phyloP scores from a whole-genome alignment of 2,113 vertebrate genomes.

The Halichoerus grypus region DNA sequence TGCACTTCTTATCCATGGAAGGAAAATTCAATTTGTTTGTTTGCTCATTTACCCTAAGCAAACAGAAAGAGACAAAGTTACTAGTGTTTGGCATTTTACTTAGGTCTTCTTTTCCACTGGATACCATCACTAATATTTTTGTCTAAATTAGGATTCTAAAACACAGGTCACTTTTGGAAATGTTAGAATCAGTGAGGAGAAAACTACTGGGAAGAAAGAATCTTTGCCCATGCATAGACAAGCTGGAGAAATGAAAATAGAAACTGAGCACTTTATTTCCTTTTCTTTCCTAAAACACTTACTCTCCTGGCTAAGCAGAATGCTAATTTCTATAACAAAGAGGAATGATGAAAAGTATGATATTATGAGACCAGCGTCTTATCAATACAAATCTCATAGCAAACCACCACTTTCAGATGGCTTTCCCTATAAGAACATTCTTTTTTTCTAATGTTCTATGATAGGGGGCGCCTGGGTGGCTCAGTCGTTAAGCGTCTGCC shows the following conservation, averaged over 20 bases:
- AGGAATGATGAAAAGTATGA: not conserved
- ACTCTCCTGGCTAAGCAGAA: not conserved
- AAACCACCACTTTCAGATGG: not conserved
- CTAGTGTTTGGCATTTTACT: not conserved
- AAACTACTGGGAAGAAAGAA: not conserved
- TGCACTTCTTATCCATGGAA: not conserved
- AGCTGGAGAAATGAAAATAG: not conserved
- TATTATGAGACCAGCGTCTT: not conserved
- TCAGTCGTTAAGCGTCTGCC: too few relatives aligned
- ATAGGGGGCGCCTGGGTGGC: too few relatives aligned
- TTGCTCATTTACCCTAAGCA: not conserved
- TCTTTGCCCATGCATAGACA: not conserved
- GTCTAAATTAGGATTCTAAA: not conserved
- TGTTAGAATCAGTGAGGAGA: not conserved
- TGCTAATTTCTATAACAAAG: not conserved
- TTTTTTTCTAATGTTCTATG: constrained; percentile 11
- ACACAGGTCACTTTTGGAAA: not conserved
- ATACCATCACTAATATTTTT: not conserved
- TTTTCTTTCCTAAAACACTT: not conserved
- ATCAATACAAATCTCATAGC: not conserved
- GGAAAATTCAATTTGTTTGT: not conserved
- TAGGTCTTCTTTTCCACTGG: not conserved
- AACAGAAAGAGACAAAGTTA: not conserved
- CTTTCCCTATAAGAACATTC: not conserved
- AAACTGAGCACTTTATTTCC: not conserved